These are phyloP conservation scores for Neoascia interrupta DNA, from an alignment of 2,888 invertebrate species.

Conservation along the genomic window DNA sequence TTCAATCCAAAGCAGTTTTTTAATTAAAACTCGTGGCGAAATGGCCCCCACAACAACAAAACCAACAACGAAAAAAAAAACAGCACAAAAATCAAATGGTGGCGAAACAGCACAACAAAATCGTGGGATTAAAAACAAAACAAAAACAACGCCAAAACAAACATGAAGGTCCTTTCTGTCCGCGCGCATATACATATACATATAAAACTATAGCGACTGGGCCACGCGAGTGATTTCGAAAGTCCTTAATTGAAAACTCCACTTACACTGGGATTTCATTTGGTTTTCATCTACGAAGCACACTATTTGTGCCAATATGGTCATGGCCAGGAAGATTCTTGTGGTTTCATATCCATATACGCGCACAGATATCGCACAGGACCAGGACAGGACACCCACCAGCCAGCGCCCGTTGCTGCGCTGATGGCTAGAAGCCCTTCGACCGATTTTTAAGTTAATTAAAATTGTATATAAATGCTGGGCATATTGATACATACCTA, in stretches of 20 bases:
- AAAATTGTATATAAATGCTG: too few relatives aligned
- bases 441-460: constrained; percentile 54
- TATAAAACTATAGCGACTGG: background rate
- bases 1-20: constrained; percentile 67
- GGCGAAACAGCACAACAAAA: constrained; percentile 37
- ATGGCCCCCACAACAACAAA: constrained; percentile 43
- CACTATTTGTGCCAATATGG: constrained; percentile 50
- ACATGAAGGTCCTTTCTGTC: background rate
- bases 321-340: constrained; percentile 34
- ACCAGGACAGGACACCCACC: background rate
- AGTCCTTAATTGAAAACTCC: constrained; percentile 68
- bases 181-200: background rate
- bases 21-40: constrained; percentile 66
- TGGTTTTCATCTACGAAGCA: constrained; percentile 58
- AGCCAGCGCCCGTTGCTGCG: background rate
- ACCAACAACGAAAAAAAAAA: too few relatives aligned
- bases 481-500: too few relatives aligned
- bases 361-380: background rate
- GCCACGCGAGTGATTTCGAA: constrained; percentile 47
- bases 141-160: constrained; percentile 16
- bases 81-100: constrained; percentile 62
- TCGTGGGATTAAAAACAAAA: too few relatives aligned
- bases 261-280: constrained; percentile 66
- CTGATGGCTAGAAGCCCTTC: constrained; percentile 6
- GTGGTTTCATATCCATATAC: constrained; percentile 37